Percentiles rank a stretch among this genome's conserved stretches.
phyloP scores from a whole-genome alignment of 1,140 invertebrate genomes.

The Nixonia krombeini region DNA sequence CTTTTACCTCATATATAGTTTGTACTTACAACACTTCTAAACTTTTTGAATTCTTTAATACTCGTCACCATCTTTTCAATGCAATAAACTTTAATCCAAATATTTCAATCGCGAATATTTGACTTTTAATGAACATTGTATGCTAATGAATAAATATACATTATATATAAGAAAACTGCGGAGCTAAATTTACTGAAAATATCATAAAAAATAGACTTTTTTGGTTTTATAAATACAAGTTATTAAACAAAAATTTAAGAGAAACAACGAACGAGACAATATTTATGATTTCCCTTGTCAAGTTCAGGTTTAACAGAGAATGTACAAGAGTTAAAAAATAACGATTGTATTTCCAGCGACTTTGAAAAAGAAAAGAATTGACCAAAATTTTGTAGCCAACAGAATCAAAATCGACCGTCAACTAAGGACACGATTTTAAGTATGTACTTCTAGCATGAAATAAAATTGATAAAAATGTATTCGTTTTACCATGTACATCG shows the following conservation, averaged over 20 bases:
- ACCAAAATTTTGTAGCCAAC: not conserved
- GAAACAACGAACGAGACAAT: not conserved
- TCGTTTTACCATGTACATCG: no score
- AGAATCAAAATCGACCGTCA: no score
- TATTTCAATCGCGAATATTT: slow-evolving; percentile 18
- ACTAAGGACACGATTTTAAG: no score
- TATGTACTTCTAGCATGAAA: no score
- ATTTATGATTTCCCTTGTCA: no score
- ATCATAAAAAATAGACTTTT: slow-evolving; percentile 20
- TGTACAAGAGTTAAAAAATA: not conserved
- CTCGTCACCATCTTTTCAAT: slow-evolving; percentile 4
- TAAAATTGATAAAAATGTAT: no score
- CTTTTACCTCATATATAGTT: slow-evolving; percentile 45
- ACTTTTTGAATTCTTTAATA: slow-evolving; percentile 22
- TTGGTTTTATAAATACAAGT: not conserved
- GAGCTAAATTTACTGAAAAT: slow-evolving; percentile 23
- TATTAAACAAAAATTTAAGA: not conserved
- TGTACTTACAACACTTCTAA: slow-evolving; percentile 46
- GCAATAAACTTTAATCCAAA: slow-evolving; percentile 18
- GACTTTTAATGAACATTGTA: slow-evolving; percentile 15
- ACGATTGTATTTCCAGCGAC: not conserved
- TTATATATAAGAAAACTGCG: slow-evolving; percentile 12
- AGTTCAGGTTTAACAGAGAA: no score
- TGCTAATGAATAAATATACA: slow-evolving; percentile 15
- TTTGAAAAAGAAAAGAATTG: not conserved